These are phyloP conservation scores for Remorina albescens DNA, from an alignment of 2,797 vertebrate genomes.

Conservation along the genomic window DNA sequence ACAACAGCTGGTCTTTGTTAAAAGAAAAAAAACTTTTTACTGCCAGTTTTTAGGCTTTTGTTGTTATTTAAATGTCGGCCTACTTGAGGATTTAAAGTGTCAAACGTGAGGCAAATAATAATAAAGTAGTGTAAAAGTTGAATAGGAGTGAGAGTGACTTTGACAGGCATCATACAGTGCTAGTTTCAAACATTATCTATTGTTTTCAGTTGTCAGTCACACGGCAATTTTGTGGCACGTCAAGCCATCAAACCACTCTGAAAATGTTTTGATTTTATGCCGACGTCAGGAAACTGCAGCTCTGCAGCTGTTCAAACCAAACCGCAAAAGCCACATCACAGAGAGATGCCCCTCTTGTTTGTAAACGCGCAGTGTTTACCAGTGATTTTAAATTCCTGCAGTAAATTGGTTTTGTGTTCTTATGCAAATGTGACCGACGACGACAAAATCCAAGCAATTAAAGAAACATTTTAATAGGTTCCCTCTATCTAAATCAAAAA, in stretches of 20 bases:
- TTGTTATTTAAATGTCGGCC: conserved; percentile 37
- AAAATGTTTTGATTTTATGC: conserved; percentile 31
- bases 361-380: neutral
- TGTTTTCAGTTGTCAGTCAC: conserved; percentile 54
- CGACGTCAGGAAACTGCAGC: conserved; percentile 14
- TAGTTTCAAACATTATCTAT: conserved; percentile 45
- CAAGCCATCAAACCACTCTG: conserved; percentile 42
- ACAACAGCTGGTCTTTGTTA: neutral
- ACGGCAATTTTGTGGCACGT: conserved; percentile 44
- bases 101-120: conserved; percentile 42
- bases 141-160: conserved; percentile 39
- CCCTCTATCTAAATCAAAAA: neutral
- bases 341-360: neutral
- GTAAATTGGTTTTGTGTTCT: neutral
- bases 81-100: conserved; percentile 43
- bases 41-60: neutral
- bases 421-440: neutral
- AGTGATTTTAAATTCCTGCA: too few species aligned
- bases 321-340: conserved; percentile 16
- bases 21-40: neutral
- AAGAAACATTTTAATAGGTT: neutral
- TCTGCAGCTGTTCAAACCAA: conserved; percentile 18
- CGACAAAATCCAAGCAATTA: neutral
- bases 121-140: conserved; percentile 31
- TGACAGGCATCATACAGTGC: conserved; percentile 42